Percentiles rank a stretch among this genome's conserved stretches.
Conservation (phyloP, 2,797 vertebrate species). For the Xiphorhynchus erythropygius region DNA sequence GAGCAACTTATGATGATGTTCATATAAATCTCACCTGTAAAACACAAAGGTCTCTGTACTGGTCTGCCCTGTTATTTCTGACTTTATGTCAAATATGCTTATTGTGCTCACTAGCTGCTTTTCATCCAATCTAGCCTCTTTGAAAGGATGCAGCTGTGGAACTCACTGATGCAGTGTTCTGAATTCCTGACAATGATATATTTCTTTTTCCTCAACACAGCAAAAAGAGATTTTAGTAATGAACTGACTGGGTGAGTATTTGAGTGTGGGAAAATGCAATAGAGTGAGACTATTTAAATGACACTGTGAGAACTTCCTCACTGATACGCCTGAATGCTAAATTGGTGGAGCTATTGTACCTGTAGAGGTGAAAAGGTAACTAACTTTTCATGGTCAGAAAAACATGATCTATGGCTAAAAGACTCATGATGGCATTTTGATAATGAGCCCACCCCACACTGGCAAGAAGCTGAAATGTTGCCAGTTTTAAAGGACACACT, state of each 20-base stretch:
- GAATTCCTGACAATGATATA: neutral
- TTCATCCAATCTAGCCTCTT: neutral
- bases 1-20: neutral
- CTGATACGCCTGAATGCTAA: neutral
- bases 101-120: neutral
- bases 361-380: neutral
- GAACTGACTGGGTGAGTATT: neutral
- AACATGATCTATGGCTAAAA: neutral
- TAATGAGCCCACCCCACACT: neutral
- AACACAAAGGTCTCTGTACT: neutral
- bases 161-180: neutral
- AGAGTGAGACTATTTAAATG: constrained; percentile 48
- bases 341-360: constrained; percentile 24
- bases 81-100: neutral
- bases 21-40: neutral
- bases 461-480: neutral
- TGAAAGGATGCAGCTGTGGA: neutral
- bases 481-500: neutral
- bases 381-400: constrained; percentile 15
- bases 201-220: neutral
- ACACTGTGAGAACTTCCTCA: constrained; percentile 59
- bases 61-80: neutral
- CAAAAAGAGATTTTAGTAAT: neutral
- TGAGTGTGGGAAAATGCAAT: constrained; percentile 55
- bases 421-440: neutral